phyloP scores from a whole-genome alignment of 2,888 invertebrate species.

The Siphonodentalium dalli region DNA sequence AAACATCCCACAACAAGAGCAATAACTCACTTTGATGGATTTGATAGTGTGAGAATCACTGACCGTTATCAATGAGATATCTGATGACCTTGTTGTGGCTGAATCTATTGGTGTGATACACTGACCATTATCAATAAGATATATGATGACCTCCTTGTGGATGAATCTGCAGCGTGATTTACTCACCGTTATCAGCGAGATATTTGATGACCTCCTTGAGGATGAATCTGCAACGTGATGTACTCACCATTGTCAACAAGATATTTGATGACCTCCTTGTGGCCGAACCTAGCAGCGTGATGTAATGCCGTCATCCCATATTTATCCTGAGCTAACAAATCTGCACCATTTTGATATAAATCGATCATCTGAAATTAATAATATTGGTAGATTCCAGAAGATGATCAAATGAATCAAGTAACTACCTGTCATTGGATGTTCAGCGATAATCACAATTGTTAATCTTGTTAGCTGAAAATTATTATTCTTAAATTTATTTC shows the following conservation, averaged over 20 bases:
- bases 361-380: slow-evolving; percentile 76
- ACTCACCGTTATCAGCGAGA: slow-evolving; percentile 77
- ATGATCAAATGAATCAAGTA: no score
- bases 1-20: no score
- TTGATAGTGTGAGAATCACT: no score
- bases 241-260: slow-evolving; percentile 75
- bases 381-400: not conserved
- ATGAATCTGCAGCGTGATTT: slow-evolving; percentile 88
- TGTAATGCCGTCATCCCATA: slow-evolving; percentile 89
- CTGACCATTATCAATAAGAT: slow-evolving; percentile 77
- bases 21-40: no score
- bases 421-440: no score
- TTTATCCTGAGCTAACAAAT: slow-evolving; percentile 56
- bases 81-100: no score
- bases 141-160: slow-evolving; percentile 88
- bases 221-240: slow-evolving; percentile 73
- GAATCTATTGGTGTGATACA: no score
- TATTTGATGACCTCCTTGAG: slow-evolving; percentile 90
- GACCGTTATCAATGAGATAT: no score
- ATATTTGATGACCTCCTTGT: slow-evolving; percentile 88
- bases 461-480: no score
- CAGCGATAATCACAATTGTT: no score
- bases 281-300: slow-evolving; percentile 85
- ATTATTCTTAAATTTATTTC: no score
- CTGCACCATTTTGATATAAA: slow-evolving; percentile 77